These are phyloP conservation scores for Mamestra brassicae DNA, from an alignment of 2,888 invertebrate genomes.

Conservation along the genomic window DNA sequence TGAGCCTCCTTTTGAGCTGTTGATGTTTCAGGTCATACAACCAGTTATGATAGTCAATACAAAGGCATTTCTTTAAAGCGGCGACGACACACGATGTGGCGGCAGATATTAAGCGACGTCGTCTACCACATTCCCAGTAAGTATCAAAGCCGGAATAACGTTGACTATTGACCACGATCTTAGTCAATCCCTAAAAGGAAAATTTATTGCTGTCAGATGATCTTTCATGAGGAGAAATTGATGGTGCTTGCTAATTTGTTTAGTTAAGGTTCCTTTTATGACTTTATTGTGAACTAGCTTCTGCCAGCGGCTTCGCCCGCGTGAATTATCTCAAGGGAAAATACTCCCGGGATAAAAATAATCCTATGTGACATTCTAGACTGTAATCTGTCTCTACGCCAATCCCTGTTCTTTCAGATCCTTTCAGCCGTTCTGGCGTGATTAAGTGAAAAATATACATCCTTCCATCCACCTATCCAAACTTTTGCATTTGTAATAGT, in stretches of 20 bases:
- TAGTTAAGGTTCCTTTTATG: not conserved
- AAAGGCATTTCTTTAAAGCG: constrained; percentile 12
- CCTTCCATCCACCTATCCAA: too few relatives aligned
- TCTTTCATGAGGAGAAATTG: not conserved
- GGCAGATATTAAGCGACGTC: constrained; percentile 5
- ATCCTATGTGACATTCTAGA: too few relatives aligned
- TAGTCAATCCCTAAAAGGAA: not conserved
- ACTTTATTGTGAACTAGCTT: not conserved
- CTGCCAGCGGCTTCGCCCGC: too few relatives aligned
- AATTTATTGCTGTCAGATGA: not conserved
- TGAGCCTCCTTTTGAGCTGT: not conserved
- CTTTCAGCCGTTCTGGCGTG: too few relatives aligned
- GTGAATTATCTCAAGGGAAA: too few relatives aligned
- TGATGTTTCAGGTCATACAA: constrained; percentile 20
- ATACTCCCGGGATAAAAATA: too few relatives aligned
- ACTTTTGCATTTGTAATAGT: too few relatives aligned
- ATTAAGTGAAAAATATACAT: too few relatives aligned
- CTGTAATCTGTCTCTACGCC: too few relatives aligned
- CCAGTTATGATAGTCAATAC: constrained; percentile 4
- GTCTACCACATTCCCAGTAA: not conserved
- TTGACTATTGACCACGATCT: constrained; percentile 7
- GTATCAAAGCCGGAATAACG: not conserved
- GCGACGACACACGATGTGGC: not conserved
- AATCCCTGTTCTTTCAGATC: too few relatives aligned
- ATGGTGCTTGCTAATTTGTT: not conserved